Percentiles rank a stretch among this genome's conserved stretches.
Conservation (phyloP, 2,113 vertebrate genomes). For the Isichthys henryi region DNA sequence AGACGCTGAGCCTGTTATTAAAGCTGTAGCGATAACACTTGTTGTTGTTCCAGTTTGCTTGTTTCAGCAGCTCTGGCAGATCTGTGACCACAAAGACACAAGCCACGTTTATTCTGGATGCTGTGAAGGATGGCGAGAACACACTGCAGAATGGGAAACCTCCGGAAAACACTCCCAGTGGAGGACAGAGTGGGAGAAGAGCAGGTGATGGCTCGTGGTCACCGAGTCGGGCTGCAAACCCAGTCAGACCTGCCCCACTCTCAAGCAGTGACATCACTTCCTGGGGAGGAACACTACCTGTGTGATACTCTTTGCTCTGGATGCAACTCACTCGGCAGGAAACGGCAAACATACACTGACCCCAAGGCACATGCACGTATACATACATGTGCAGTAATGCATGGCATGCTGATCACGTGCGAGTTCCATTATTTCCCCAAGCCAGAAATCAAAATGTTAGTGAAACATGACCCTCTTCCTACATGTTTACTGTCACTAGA, state of each 20-base stretch:
- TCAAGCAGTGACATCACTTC: slow-evolving; percentile 55
- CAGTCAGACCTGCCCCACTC: slow-evolving; percentile 10
- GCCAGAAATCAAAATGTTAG: neutral
- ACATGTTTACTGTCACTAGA: neutral
- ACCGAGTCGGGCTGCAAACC: neutral
- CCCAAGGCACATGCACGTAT: slow-evolving; percentile 30
- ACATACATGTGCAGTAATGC: neutral
- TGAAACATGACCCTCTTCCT: neutral
- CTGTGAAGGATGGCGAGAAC: neutral
- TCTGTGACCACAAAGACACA: neutral
- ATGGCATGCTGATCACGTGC: neutral
- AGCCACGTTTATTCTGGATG: slow-evolving; percentile 9
- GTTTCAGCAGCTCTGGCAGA: neutral
- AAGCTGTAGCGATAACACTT: neutral
- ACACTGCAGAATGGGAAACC: neutral
- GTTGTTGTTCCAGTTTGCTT: neutral
- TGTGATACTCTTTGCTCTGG: slow-evolving; percentile 61
- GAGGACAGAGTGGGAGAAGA: neutral
- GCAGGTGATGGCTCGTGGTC: neutral
- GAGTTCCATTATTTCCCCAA: neutral
- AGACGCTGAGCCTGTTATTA: neutral
- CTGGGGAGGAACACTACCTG: slow-evolving; percentile 63
- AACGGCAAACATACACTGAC: slow-evolving; percentile 58
- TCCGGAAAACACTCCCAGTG: neutral
- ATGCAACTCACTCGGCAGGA: slow-evolving; percentile 51